Base-by-base conservation (phyloP, 2,888 invertebrate species). In the Mimachlamys varia region DNA sequence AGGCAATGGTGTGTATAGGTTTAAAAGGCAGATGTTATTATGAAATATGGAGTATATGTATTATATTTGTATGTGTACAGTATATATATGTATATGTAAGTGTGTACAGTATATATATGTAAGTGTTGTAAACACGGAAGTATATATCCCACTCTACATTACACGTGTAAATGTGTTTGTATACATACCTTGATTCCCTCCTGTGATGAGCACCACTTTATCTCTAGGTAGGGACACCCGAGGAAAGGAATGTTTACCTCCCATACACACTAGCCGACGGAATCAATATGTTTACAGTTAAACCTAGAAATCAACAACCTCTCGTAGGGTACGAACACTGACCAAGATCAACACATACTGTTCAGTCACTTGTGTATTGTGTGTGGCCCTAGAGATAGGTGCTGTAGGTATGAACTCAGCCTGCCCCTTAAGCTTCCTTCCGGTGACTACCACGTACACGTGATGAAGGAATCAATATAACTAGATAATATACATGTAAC, bases 181-280 rank as follows among this genome's bases (percentile, higher is more conserved):
- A 87, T 33, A 89, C 88, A 37, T 91, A 93, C 93, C 93, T 87
- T 92, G 91, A 89, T 92, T 93, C 53, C 91, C 93, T 12, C 93
- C 93, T 37, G 92, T 93, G 12, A 93, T 91, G 22, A 93, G 53
- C n/a, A 92, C 92, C 44, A 92, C 91, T n/a, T 92, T 58, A 50
- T 93, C 92, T 13, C 90, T 87, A 49, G 92, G 89, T 17, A 93
- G 89, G 5, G 91, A 44, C n/a, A 93, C 92, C n/a, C 91, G 37
- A 17, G 93, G 93, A 50, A 93, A 92, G 22, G 92, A 92, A 50
- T 89, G 88, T 37, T 91, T 88, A 19, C 91, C 91, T 33, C 93
- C 93, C 93, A 93, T 93, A 44, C 44, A 44, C 44, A 44, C 44
- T 44, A n/a, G n/a, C n/a, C n/a, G n/a, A 7, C 44, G 3, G 44